Evolutionary conservation across 2,797 vertebrate species (phyloP), one percentile per base, ranked within the genome.

Genomic region (Poecilia picta): DNA sequence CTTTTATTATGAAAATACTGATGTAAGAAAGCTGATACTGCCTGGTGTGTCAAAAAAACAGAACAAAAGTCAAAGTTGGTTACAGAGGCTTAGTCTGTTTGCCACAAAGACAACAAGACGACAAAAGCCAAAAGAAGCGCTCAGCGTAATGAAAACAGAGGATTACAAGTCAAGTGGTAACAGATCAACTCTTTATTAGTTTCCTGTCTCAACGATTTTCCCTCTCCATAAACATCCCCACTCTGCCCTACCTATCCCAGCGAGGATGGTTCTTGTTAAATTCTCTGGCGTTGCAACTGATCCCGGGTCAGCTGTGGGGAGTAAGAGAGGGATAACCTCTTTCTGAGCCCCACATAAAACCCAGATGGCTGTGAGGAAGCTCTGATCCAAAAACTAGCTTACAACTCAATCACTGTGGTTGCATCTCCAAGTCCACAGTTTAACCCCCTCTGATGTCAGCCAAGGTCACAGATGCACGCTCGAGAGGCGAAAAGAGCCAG

Each of bases 231-330:
- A 78, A 90, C 77, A 86, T 57, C 53, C 72, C 64, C 12, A 10
- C 87, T 81, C 77, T 78, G 77, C 53, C 59, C 79, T 73, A 81
- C 83, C 87, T 79, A 81, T 80, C 80, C 84, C 75, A 46, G 62
- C 0, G 64, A 87, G 85, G 85, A 85, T 72, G 85, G 81, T 83
- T 87, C 87, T 76, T 25, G 64, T 87, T 85, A 85, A 88, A 91
- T 81, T 91, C 90, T 91, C 88, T 73, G 87, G 86, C 59, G 49
- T 90, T 82, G 62, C 86, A 74, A 79, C 86, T 94, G 92, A 95
- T 94, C 94, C 92, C 43, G 90, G 94, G 93, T 94, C 94, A 95
- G 94, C 94, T 94, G 94, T 91, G 89, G 78, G 91, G 88, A 89
- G 86, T 87, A 87, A 87, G 85, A 88, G 84, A 88, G 84, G 91